phyloP scores from a whole-genome alignment of 2,797 vertebrate genomes.

The Caiman crocodilus region DNA sequence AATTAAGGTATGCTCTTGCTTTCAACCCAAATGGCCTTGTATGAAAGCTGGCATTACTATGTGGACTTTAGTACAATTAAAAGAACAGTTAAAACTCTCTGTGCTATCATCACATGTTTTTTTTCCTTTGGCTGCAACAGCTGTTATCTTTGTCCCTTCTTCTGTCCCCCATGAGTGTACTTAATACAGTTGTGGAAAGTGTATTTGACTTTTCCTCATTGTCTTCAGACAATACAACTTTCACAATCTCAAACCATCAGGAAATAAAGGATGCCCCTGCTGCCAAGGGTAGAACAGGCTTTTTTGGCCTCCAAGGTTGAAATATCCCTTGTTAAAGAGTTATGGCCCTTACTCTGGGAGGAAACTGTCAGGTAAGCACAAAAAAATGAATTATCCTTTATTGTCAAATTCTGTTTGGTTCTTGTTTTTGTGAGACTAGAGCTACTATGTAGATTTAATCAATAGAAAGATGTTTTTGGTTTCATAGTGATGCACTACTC shows the following conservation, averaged over 20 bases:
- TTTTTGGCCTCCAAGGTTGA: not conserved
- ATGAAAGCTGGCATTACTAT: not conserved
- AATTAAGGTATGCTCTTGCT: not conserved
- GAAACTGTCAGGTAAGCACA: not conserved
- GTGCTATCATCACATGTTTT: not conserved
- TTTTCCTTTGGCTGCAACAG: not conserved
- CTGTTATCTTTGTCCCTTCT: too few relatives aligned
- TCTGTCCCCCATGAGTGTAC: not conserved
- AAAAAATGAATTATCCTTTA: not conserved
- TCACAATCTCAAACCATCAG: not conserved
- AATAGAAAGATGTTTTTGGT: not conserved
- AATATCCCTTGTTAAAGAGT: not conserved
- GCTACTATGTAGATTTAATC: not conserved
- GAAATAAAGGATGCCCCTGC: not conserved
- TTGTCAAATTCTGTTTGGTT: not conserved
- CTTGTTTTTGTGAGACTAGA: not conserved
- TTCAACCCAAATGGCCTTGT: not conserved
- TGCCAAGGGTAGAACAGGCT: not conserved
- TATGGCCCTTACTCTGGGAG: not conserved
- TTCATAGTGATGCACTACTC: not conserved
- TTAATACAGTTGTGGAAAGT: not conserved
- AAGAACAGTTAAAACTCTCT: not conserved
- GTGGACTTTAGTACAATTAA: not conserved
- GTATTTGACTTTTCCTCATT: not conserved
- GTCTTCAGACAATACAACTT: too few relatives aligned